Conservation (phyloP, 2,797 vertebrate species). For the Dendrocincla tyrannina region DNA sequence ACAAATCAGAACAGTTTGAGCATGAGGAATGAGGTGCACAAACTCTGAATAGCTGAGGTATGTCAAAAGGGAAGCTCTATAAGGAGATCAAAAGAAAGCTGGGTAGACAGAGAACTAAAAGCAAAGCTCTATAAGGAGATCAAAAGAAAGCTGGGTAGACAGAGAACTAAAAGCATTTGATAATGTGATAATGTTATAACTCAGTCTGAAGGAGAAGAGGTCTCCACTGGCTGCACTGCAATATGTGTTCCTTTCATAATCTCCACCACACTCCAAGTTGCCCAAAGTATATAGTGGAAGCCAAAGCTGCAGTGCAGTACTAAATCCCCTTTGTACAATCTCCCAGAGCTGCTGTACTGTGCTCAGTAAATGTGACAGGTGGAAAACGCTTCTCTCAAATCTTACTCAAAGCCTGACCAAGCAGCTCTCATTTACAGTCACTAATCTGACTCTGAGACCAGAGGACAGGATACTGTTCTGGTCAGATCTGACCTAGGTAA, state of each 20-base stretch:
- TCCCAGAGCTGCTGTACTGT: background rate
- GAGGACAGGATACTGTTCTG: background rate
- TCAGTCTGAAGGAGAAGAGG: background rate
- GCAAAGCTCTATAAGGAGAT: background rate
- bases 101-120: background rate
- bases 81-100: background rate
- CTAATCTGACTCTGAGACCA: background rate
- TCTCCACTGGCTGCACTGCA: background rate
- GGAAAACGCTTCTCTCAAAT: background rate
- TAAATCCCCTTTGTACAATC: background rate
- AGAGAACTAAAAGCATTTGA: background rate
- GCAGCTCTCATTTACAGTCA: background rate
- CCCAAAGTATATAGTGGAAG: background rate
- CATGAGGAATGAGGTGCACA: background rate
- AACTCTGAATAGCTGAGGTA: background rate
- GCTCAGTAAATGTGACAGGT: background rate
- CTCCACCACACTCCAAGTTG: background rate
- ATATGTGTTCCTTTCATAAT: background rate
- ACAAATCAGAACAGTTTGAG: background rate
- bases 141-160: background rate
- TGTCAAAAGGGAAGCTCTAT: background rate
- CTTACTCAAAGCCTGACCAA: background rate
- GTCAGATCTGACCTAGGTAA: background rate
- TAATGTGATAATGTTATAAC: background rate
- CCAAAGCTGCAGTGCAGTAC: background rate